Evolutionary conservation across 2,888 invertebrate species (phyloP).

Genomic region (Oxystoma pomonae): DNA sequence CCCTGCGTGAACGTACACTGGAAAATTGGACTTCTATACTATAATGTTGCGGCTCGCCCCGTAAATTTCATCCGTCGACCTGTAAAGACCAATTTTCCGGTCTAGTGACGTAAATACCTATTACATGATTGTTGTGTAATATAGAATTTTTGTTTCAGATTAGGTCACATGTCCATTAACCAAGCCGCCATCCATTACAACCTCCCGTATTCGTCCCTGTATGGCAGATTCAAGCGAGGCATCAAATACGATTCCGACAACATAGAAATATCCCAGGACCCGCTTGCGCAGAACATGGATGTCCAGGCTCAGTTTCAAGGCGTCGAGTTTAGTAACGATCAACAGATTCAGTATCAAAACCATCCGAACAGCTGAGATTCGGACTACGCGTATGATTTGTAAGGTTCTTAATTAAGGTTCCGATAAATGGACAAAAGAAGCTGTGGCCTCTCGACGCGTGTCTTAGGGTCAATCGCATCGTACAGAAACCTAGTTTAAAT

Average conservation of each 20-base stretch:
- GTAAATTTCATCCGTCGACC: too few relatives aligned
- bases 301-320: constrained; percentile 29
- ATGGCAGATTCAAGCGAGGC: constrained; percentile 83
- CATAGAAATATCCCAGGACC: constrained; percentile 32
- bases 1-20: too few relatives aligned
- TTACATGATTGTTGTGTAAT: too few relatives aligned
- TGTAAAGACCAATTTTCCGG: too few relatives aligned
- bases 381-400: constrained; percentile 36
- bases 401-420: background rate
- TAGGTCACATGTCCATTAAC: constrained; percentile 91
- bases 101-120: too few relatives aligned
- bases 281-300: constrained; percentile 12
- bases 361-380: constrained; percentile 46
- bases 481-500: too few relatives aligned
- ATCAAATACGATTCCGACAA: constrained; percentile 65
- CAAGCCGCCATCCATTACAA: constrained; percentile 91
- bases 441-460: too few relatives aligned
- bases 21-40: too few relatives aligned
- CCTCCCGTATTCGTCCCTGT: constrained; percentile 84
- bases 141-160: constrained; percentile 57
- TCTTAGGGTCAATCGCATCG: too few relatives aligned
- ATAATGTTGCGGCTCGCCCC: too few relatives aligned
- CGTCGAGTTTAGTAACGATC: constrained; percentile 44
- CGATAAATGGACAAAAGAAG: background rate
- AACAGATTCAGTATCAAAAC: constrained; percentile 38